phyloP scores from a whole-genome alignment of 2,113 vertebrate species.

The Periophthalmodon schlosseri region DNA sequence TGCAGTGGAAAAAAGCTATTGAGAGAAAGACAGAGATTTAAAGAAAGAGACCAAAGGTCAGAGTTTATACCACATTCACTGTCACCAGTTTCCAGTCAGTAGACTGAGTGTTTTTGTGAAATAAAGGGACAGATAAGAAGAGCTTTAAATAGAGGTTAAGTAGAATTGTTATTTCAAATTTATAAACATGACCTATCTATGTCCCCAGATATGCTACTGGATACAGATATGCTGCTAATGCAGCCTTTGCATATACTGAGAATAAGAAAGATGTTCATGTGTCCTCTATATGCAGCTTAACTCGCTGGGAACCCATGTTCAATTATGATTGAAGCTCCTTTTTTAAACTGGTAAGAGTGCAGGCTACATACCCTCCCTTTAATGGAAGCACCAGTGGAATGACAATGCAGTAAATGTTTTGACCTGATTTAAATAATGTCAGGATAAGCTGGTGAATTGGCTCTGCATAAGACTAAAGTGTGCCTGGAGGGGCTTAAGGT shows the following conservation, averaged over 20 bases:
- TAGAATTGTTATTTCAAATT: no score
- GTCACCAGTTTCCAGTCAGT: conserved; percentile 7
- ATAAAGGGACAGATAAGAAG: conserved; percentile 30
- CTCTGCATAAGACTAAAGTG: neutral
- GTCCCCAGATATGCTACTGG: no score
- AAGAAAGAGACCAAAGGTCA: conserved; percentile 45
- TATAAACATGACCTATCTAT: no score
- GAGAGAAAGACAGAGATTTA: conserved; percentile 33
- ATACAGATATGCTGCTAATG: no score
- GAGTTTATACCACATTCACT: conserved; percentile 45
- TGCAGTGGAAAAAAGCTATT: conserved; percentile 7
- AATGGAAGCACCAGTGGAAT: conserved; percentile 1
- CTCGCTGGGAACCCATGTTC: no score
- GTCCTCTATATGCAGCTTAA: no score
- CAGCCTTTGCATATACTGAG: no score
- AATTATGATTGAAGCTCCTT: no score
- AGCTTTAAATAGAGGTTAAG: no score
- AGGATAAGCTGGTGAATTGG: neutral
- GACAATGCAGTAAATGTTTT: neutral
- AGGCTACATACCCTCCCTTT: no score
- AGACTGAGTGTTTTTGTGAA: conserved; percentile 30
- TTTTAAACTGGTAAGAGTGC: no score
- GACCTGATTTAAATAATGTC: neutral
- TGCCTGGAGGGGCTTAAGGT: neutral
- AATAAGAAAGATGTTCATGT: no score